Evolutionary conservation across 2,797 vertebrate species (phyloP).

Genomic region (Decapterus maruadsi): DNA sequence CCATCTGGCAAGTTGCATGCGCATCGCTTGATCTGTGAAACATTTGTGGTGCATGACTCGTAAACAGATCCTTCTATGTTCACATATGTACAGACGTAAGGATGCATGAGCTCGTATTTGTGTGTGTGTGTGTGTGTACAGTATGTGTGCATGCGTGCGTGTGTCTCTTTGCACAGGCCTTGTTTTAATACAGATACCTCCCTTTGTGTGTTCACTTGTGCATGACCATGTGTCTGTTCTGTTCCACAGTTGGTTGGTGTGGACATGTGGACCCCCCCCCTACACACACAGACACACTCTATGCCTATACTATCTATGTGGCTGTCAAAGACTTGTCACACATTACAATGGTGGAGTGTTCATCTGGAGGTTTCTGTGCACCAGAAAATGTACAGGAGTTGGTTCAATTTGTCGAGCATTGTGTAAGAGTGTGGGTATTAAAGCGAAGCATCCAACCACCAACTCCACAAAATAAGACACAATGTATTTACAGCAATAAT

Average conservation of each 20-base stretch:
- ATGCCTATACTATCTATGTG: background rate
- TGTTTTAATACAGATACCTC: slow-evolving; percentile 2
- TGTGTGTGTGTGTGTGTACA: no score
- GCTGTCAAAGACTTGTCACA: slow-evolving; percentile 14
- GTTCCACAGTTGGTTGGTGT: slow-evolving; percentile 6
- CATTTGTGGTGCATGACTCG: slow-evolving; percentile 34
- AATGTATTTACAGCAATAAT: background rate
- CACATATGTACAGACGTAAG: slow-evolving; percentile 19
- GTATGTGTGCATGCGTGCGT: background rate
- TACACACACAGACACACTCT: background rate
- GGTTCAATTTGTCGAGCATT: background rate
- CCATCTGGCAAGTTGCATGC: slow-evolving; percentile 53
- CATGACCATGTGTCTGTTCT: slow-evolving; percentile 12
- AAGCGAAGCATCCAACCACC: background rate
- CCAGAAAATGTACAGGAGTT: background rate
- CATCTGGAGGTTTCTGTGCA: background rate
- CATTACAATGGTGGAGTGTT: background rate
- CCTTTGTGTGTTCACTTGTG: slow-evolving; percentile 4
- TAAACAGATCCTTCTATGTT: slow-evolving; percentile 29
- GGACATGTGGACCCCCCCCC: background rate
- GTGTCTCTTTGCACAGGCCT: background rate
- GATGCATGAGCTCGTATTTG: slow-evolving; percentile 1
- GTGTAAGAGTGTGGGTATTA: background rate
- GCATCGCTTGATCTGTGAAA: slow-evolving; percentile 38
- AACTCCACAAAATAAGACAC: background rate